A percentile compares a stretch with the other conserved stretches of the same genome.
Evolutionary conservation across 2,888 invertebrate genomes (phyloP).

Genomic region (Bibio marci): DNA sequence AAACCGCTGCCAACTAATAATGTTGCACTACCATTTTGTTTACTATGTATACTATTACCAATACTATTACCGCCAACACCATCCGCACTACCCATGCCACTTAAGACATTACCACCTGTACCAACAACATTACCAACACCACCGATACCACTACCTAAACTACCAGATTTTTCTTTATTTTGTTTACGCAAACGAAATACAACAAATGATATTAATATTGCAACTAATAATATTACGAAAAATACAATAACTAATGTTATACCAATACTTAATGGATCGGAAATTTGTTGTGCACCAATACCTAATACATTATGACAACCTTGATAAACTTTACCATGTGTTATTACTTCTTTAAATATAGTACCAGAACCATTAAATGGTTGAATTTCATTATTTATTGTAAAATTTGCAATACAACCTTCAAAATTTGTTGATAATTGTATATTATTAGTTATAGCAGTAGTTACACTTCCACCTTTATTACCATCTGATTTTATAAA

Average conservation of each 20-base stretch:
- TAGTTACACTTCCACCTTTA: no score
- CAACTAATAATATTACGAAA: constrained; percentile 76
- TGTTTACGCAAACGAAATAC: constrained; percentile 77
- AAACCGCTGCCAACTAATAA: constrained; percentile 53
- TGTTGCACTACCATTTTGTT: constrained; percentile 54
- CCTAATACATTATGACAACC: constrained; percentile 65
- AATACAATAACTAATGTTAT: constrained; percentile 87
- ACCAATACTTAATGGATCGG: constrained; percentile 81
- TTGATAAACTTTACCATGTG: constrained; percentile 51
- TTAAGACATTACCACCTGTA: no score
- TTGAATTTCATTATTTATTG: constrained; percentile 75
- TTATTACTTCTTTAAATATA: constrained; percentile 51
- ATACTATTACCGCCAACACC: no score
- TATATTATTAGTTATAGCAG: no score
- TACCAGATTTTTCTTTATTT: constrained; percentile 67
- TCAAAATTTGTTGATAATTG: constrained; percentile 47
- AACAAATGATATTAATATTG: constrained; percentile 80
- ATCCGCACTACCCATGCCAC: constrained; percentile 32
- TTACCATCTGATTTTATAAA: constrained; percentile 32
- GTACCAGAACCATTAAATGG: constrained; percentile 79
- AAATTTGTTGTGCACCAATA: constrained; percentile 56
- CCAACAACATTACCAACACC: no score
- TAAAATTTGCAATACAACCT: constrained; percentile 81
- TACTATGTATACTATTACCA: constrained; percentile 43
- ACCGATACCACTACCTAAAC: constrained; percentile 26